Base-by-base conservation (phyloP, 1,140 invertebrate genomes). In the Ips nitidus region DNA sequence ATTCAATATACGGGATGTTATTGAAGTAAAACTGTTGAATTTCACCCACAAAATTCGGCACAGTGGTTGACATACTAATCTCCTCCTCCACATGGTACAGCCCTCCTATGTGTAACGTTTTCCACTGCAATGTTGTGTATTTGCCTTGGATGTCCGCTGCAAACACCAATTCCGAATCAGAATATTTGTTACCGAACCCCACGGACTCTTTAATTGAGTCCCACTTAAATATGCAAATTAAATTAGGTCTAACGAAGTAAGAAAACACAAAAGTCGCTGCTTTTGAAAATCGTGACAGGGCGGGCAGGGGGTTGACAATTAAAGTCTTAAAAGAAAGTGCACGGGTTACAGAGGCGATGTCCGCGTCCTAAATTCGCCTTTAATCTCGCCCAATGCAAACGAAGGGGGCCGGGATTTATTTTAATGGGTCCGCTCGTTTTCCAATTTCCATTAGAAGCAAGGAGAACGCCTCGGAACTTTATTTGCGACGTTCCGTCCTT, bases 21-120 rank as follows among this genome's bases (percentile, higher is more conserved):
- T 98, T 98, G 82, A 97, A 94, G 70, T 93, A 88, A 75, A 98
- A 91, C 75, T 95, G 94, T 81, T 97, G 95, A 75, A 98, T 89
- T 76, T 93, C 89, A 1, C 96, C 96, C 7, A 94, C 88, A 76
- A 97, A 97, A 75, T 92, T 93, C 1, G 91, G 89, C 73, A 90
- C 82, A 8, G 89, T 87, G 43, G 86, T 88, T 1, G 87, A 88
- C 86, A 89, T 87, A 75, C 89, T 87, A 42, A 91, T 87, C 79
- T 92, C 90, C 80, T 92, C 89, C 76, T 91, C 90, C 2, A 86
- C 83, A 74, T 92, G 89, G 69, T 87, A 89, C 7, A 92, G 83
- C 2, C 92, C 90, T 41, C 91, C 92, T 57, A 93, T 82, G 78
- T 94, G 90, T 8, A 94, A 84, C 1, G 87, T 89, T 0, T 89